Conservation (phyloP, 2,113 vertebrate species). For the Crotalus horridus region DNA sequence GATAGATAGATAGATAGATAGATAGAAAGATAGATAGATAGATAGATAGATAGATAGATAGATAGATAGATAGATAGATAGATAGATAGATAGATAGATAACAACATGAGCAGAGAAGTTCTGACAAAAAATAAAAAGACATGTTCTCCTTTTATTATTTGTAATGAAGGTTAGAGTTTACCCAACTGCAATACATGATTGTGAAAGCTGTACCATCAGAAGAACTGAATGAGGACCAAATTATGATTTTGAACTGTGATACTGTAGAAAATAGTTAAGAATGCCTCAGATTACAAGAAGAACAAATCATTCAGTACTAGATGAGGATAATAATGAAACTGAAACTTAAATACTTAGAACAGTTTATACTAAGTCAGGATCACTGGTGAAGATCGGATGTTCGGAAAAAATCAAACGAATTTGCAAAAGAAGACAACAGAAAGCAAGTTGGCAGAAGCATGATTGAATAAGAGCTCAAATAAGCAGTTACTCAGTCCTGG, state of each 20-base stretch:
- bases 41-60: too few species aligned
- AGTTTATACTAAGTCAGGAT: not conserved
- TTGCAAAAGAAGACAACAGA: not conserved
- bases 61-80: fast-evolving
- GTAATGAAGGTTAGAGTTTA: not conserved
- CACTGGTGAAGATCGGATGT: not conserved
- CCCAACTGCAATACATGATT: not conserved
- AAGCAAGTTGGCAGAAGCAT: not conserved
- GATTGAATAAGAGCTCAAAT: not conserved
- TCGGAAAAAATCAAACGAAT: not conserved
- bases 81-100: too few species aligned
- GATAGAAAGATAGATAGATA: too few species aligned
- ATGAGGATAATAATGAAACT: not conserved
- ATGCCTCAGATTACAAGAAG: not conserved
- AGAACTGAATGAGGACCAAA: not conserved
- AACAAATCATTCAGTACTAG: not conserved
- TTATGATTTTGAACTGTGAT: not conserved
- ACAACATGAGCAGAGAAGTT: not conserved
- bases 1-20: too few species aligned
- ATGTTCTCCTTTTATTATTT: not conserved
- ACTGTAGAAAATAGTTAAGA: not conserved
- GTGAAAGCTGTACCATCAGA: not conserved
- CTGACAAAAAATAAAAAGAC: not conserved
- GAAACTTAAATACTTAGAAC: not conserved
- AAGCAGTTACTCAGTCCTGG: not conserved